These are phyloP conservation scores for Dromas ardeola DNA, from an alignment of 2,113 vertebrate species.

Conservation along the genomic window DNA sequence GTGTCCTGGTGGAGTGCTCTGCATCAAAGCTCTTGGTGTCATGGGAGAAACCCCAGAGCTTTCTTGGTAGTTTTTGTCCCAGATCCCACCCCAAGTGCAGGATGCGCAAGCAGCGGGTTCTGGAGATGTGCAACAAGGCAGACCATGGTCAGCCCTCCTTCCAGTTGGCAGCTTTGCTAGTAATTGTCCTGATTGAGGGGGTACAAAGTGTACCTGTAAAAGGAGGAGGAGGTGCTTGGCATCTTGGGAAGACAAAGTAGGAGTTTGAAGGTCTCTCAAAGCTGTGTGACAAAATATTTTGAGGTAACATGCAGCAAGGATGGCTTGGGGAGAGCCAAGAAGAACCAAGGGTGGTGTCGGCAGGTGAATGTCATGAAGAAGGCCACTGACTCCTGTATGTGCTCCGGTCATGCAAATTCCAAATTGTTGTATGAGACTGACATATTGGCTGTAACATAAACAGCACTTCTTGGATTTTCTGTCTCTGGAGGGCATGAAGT, in stretches of 20 bases:
- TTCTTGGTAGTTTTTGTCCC: neutral
- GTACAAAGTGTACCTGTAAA: neutral
- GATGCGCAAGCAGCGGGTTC: neutral
- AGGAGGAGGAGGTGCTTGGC: neutral
- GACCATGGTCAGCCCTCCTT: neutral
- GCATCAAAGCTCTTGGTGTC: neutral
- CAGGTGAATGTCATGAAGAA: neutral
- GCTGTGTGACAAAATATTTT: neutral
- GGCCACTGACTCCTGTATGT: neutral
- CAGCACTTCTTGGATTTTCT: neutral
- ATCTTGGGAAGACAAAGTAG: neutral
- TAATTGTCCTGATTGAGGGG: neutral
- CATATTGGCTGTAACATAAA: neutral
- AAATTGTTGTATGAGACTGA: neutral
- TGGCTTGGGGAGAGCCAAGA: neutral
- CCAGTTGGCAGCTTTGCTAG: neutral
- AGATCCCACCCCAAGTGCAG: neutral
- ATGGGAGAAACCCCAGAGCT: neutral
- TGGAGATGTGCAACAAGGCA: neutral
- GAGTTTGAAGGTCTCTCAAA: neutral
- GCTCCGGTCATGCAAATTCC: neutral
- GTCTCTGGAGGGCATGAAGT: neutral
- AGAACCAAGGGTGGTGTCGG: rapidly evolving
- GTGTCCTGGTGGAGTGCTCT: neutral
- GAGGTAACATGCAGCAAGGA: neutral